phyloP scores from a whole-genome alignment of 2,113 vertebrate genomes.

The Nycticryphes semicollaris region DNA sequence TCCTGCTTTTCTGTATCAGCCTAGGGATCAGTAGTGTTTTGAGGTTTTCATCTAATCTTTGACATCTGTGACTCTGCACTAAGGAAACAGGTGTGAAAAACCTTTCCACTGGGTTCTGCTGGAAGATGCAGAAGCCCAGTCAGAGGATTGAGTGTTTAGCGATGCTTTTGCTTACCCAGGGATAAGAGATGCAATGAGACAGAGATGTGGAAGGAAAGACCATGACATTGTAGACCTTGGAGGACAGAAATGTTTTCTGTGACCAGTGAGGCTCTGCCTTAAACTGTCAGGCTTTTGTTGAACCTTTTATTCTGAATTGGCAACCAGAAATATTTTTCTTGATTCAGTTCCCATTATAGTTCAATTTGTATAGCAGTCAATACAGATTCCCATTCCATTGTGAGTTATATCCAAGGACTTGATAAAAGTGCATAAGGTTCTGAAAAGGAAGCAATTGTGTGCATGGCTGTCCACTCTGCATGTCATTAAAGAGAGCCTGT shows the following conservation, averaged over 20 bases:
- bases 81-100: neutral
- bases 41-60: neutral
- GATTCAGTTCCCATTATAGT: neutral
- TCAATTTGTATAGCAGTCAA: neutral
- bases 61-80: neutral
- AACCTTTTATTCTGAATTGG: neutral
- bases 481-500: neutral
- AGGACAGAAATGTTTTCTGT: neutral
- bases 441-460: neutral
- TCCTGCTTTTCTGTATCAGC: neutral
- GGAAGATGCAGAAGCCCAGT: neutral
- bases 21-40: neutral
- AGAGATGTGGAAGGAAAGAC: neutral
- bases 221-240: fast-evolving
- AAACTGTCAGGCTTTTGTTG: neutral
- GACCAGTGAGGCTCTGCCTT: fast-evolving
- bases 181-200: fast-evolving
- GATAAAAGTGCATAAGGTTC: neutral
- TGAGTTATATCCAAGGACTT: neutral
- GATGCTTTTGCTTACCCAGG: fast-evolving
- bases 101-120: fast-evolving
- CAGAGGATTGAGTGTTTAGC: fast-evolving
- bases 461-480: fast-evolving
- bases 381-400: neutral
- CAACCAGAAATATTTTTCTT: neutral